Conservation (phyloP, 2,888 invertebrate genomes). For the Brachyptera risi region DNA sequence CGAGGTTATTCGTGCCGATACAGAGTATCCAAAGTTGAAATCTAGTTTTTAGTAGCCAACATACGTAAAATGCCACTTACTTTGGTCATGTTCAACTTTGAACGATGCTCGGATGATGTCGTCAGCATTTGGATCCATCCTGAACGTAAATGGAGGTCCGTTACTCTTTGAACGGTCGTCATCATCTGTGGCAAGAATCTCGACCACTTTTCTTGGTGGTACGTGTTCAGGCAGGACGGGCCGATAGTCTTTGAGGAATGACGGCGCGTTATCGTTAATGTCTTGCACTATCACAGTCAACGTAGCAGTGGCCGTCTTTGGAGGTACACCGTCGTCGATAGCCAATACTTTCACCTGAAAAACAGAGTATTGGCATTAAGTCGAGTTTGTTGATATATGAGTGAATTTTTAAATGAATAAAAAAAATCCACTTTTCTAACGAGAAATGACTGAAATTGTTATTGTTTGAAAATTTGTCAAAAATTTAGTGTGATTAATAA, state of each 20-base stretch:
- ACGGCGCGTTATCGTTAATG: slow-evolving; percentile 92
- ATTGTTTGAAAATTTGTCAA: too few relatives aligned
- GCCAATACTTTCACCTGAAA: slow-evolving; percentile 82
- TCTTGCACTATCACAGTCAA: slow-evolving; percentile 92
- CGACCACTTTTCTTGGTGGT: slow-evolving; percentile 85
- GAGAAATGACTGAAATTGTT: too few relatives aligned
- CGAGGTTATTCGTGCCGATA: too few relatives aligned
- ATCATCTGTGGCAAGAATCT: slow-evolving; percentile 89
- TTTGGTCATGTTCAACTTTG: slow-evolving; percentile 95
- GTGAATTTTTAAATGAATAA: too few relatives aligned
- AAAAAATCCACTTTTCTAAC: too few relatives aligned
- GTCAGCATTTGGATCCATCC: slow-evolving; percentile 89
- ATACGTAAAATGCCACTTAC: slow-evolving; percentile 54
- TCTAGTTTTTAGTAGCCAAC: too few relatives aligned
- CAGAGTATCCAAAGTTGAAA: too few relatives aligned
- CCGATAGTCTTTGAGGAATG: slow-evolving; percentile 86
- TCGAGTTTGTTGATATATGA: background rate
- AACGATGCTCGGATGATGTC: slow-evolving; percentile 92
- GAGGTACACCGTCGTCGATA: slow-evolving; percentile 90
- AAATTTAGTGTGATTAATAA: too few relatives aligned
- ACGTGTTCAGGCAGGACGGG: slow-evolving; percentile 92
- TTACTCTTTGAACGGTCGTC: slow-evolving; percentile 92
- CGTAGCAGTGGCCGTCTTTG: slow-evolving; percentile 90
- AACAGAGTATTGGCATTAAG: background rate
- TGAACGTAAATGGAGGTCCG: slow-evolving; percentile 94